These are phyloP conservation scores for Polydrusus tereticollis DNA, from an alignment of 2,888 invertebrate genomes.

Conservation along the genomic window DNA sequence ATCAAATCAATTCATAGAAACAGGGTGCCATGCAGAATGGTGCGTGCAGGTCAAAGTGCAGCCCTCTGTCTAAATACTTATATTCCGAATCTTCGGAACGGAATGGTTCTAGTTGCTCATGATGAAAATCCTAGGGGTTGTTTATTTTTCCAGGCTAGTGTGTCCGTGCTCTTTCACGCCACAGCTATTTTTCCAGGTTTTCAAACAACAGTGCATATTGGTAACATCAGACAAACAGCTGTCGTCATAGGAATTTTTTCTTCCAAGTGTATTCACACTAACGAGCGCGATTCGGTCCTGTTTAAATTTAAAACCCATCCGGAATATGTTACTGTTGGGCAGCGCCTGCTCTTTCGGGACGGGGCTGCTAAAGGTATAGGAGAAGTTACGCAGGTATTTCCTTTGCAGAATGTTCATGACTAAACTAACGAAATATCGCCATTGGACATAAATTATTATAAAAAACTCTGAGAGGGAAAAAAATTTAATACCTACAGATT, in stretches of 20 bases:
- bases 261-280: conserved; percentile 79
- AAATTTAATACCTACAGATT: background rate
- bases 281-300: conserved; percentile 87
- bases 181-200: conserved; percentile 87
- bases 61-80: conserved; percentile 80
- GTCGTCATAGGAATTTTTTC: conserved; percentile 83
- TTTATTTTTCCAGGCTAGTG: conserved; percentile 82
- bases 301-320: conserved; percentile 92
- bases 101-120: conserved; percentile 84
- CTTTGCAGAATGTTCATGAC: conserved; percentile 57
- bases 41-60: conserved; percentile 92
- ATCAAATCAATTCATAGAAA: conserved; percentile 93
- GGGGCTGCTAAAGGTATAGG: conserved; percentile 90
- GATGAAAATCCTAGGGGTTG: conserved; percentile 71
- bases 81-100: conserved; percentile 77
- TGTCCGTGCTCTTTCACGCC: conserved; percentile 90
- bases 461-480: background rate
- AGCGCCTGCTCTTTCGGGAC: conserved; percentile 86
- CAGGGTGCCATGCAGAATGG: conserved; percentile 89
- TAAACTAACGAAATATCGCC: background rate
- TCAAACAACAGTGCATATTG: conserved; percentile 95
- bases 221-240: conserved; percentile 96
- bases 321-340: conserved; percentile 85
- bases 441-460: background rate
- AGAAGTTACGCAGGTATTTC: conserved; percentile 83